Evolutionary conservation across 1,140 invertebrate genomes (phyloP).

Genomic region (Eumaeus atala): DNA sequence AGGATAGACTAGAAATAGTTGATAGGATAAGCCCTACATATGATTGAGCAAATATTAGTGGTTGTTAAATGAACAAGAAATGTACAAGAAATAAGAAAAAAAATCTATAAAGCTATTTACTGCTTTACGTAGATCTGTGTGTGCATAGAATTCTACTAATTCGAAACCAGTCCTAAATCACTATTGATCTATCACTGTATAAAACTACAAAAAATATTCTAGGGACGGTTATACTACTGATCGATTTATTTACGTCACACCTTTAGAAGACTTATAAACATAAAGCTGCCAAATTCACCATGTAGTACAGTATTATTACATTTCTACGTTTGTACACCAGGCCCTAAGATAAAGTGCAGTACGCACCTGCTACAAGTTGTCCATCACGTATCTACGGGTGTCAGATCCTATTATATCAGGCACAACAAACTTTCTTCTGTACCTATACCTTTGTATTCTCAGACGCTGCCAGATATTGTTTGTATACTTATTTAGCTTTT

Average conservation of each 20-base stretch:
- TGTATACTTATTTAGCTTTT: neutral
- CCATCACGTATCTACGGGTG: no score
- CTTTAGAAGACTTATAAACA: constrained; percentile 11
- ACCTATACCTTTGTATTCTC: neutral
- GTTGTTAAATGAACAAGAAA: neutral
- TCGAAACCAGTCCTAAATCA: neutral
- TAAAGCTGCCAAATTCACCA: constrained; percentile 15
- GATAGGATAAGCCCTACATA: constrained; percentile 36
- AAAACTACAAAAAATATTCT: neutral
- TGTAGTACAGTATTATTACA: constrained; percentile 1
- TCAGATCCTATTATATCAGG: no score
- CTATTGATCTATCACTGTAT: no score
- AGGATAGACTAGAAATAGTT: constrained; percentile 37
- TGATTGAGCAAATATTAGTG: neutral
- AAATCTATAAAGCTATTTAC: neutral
- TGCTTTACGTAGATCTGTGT: constrained; percentile 1
- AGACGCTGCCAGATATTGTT: neutral
- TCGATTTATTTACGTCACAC: neutral
- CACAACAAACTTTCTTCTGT: no score
- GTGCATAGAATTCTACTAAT: neutral
- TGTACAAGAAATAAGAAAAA: constrained; percentile 4
- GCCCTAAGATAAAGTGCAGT: no score
- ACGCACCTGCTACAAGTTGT: no score
- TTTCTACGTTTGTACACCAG: constrained; percentile 8
- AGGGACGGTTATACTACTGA: neutral